These are phyloP conservation scores for Neomorphus geoffroyi DNA, from an alignment of 2,797 vertebrate species.

Conservation along the genomic window DNA sequence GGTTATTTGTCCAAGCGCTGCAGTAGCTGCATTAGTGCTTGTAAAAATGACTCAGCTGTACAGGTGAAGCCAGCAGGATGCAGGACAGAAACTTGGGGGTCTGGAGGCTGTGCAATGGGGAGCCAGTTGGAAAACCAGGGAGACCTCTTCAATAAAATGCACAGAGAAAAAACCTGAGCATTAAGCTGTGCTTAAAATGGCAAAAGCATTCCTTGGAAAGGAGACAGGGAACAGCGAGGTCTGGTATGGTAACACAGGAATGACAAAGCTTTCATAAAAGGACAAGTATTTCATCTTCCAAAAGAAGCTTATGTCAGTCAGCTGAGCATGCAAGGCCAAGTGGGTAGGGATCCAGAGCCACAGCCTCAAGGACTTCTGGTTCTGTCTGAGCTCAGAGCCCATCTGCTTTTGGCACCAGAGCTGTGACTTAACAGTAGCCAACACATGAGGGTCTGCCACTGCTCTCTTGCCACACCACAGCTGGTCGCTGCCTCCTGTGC, in stretches of 20 bases:
- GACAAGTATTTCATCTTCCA: not conserved
- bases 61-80: not conserved
- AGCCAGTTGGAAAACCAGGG: not conserved
- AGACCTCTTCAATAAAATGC: not conserved
- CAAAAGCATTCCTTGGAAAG: not conserved
- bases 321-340: not conserved
- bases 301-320: not conserved
- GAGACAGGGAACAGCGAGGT: not conserved
- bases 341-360: not conserved
- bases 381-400: not conserved
- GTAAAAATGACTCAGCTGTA: not conserved
- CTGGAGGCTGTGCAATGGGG: not conserved
- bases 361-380: not conserved
- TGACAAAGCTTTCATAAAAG: not conserved
- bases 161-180: not conserved
- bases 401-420: not conserved
- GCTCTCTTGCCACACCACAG: fast-evolving
- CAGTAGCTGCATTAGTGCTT: not conserved
- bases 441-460: not conserved
- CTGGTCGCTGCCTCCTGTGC: not conserved
- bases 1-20: not conserved
- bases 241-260: not conserved
- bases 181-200: not conserved
- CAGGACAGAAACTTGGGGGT: not conserved
- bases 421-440: not conserved